Conservation (phyloP, 2,888 invertebrate genomes). For the Chaitophorus viminalis region DNA sequence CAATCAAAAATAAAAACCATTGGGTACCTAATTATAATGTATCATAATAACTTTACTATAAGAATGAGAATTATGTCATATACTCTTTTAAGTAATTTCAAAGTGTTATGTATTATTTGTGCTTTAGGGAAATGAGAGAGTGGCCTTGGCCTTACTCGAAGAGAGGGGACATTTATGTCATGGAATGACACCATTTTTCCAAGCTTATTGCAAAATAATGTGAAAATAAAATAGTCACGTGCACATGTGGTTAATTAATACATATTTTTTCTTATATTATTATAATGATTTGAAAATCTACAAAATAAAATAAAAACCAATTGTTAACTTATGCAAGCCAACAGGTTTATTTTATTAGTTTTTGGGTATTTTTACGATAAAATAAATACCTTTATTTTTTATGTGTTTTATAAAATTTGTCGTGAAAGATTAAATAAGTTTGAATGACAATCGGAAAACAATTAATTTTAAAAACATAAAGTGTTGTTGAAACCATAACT, state of each 20-base stretch:
- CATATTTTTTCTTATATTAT: slow-evolving; percentile 13
- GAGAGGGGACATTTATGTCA: slow-evolving; percentile 36
- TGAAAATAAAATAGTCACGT: slow-evolving; percentile 47
- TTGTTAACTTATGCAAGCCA: neutral
- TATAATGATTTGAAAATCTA: neutral
- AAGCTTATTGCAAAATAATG: slow-evolving; percentile 48
- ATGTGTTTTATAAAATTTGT: too few species aligned
- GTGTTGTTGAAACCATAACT: too few species aligned
- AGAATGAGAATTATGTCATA: slow-evolving; percentile 26
- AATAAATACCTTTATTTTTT: too few species aligned
- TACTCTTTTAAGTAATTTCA: neutral
- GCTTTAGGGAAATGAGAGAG: slow-evolving; percentile 50
- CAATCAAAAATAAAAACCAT: neutral
- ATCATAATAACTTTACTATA: neutral
- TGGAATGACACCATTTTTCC: slow-evolving; percentile 40
- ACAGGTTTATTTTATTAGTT: neutral
- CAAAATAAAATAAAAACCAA: neutral
- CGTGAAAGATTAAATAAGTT: too few species aligned
- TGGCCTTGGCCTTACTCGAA: slow-evolving; percentile 50
- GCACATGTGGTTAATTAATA: slow-evolving; percentile 33
- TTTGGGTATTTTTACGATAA: neutral
- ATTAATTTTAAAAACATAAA: too few species aligned
- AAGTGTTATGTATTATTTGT: slow-evolving; percentile 27
- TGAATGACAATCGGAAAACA: too few species aligned
- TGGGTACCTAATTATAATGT: slow-evolving; percentile 4